Percentiles rank a stretch among this genome's conserved stretches.
Conservation (phyloP, 2,888 invertebrate genomes). For the Melieria crassipennis region DNA sequence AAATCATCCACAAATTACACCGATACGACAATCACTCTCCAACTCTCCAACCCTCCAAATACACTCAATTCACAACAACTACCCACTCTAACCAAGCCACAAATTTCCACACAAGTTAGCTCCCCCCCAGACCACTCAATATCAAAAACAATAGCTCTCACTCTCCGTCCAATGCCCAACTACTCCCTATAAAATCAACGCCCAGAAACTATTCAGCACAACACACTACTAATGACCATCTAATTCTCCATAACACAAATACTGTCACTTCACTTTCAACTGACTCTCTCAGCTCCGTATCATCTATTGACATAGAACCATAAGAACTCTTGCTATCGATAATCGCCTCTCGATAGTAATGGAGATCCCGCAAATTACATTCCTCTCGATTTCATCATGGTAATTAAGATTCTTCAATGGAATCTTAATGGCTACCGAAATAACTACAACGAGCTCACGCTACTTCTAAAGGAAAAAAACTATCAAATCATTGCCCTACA, state of each 20-base stretch:
- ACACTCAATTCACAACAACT: too few relatives aligned
- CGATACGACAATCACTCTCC: not conserved
- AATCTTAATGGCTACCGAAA: constrained; percentile 10
- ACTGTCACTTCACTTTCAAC: not conserved
- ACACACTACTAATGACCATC: not conserved
- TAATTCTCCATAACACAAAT: not conserved
- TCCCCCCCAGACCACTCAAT: too few relatives aligned
- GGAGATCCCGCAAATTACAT: too few relatives aligned
- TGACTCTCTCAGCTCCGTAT: not conserved
- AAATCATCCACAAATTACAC: not conserved
- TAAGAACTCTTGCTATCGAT: constrained; percentile 4
- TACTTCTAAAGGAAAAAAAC: constrained; percentile 2
- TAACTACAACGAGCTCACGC: constrained; percentile 3
- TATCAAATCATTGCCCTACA: not conserved
- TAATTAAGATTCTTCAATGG: constrained; percentile 14
- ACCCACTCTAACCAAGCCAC: too few relatives aligned
- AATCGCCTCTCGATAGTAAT: not conserved
- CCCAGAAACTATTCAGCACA: not conserved
- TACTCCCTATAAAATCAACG: not conserved
- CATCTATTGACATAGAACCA: not conserved
- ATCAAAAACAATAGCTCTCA: too few relatives aligned
- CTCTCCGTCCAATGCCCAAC: too few relatives aligned
- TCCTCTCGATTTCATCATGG: not conserved
- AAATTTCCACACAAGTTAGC: too few relatives aligned
- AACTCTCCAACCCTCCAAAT: too few relatives aligned